Percentiles rank a stretch among this genome's conserved stretches.
phyloP scores from a whole-genome alignment of 2,113 vertebrate species.

The Phyllostomus discolor region DNA sequence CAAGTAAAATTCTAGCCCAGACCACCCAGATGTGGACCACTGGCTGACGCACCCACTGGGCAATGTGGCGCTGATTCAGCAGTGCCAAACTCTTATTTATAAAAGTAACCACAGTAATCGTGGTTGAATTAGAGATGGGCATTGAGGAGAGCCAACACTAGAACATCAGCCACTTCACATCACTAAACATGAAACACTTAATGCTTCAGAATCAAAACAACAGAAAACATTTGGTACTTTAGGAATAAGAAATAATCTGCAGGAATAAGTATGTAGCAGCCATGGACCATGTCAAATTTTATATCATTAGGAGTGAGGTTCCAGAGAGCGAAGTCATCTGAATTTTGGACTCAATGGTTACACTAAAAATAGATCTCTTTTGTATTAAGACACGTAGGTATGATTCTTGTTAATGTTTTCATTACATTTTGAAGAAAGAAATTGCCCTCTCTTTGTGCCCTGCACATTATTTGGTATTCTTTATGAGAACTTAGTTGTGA shows the following conservation, averaged over 20 bases:
- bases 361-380: neutral
- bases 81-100: neutral
- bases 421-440: constrained; percentile 4
- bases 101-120: neutral
- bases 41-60: no score
- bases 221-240: neutral
- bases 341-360: neutral
- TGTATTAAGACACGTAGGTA: neutral
- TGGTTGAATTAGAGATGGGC: neutral
- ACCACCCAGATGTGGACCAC: neutral
- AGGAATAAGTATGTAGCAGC: neutral
- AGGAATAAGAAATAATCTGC: neutral
- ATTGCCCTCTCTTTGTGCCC: neutral
- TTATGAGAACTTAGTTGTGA: neutral
- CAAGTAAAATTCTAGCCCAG: neutral
- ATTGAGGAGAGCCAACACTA: neutral
- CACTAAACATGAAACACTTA: neutral
- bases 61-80: neutral
- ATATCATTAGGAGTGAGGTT: neutral
- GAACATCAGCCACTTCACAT: neutral
- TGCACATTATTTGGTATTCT: neutral
- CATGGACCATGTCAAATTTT: neutral
- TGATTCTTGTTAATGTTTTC: neutral
- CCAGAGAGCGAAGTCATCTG: neutral
- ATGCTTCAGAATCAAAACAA: neutral